These are phyloP conservation scores for Cryptoprocta ferox DNA, from an alignment of 2,797 vertebrate species.

Conservation along the genomic window DNA sequence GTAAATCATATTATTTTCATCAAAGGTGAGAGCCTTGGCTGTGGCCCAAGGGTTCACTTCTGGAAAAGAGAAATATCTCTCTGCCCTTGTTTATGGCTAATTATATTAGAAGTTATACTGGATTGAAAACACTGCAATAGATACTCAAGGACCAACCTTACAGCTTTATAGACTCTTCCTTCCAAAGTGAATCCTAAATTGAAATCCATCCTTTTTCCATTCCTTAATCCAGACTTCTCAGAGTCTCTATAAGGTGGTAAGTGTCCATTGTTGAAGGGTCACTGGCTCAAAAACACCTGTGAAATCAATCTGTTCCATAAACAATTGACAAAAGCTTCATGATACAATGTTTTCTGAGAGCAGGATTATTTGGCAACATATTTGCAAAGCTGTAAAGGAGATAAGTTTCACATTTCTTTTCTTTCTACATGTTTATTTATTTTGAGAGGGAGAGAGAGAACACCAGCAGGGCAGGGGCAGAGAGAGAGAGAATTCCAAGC, in stretches of 20 bases:
- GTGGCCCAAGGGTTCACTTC: constrained; percentile 20
- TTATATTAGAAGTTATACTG: constrained; percentile 38
- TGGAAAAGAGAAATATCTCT: constrained; percentile 55
- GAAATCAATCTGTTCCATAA: constrained; percentile 3
- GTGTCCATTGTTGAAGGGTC: neutral
- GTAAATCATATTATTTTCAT: constrained; percentile 54
- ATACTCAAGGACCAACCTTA: neutral
- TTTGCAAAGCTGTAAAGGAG: neutral
- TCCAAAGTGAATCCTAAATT: constrained; percentile 20
- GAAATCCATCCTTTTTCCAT: neutral
- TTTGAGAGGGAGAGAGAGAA: too few relatives aligned
- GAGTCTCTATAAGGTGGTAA: neutral
- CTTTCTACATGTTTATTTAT: too few relatives aligned
- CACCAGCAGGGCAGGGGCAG: too few relatives aligned
- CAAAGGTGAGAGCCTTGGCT: constrained; percentile 49
- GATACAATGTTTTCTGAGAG: neutral
- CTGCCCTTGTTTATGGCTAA: constrained; percentile 17
- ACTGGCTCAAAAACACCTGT: neutral
- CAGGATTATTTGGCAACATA: neutral
- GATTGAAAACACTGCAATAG: constrained; percentile 45
- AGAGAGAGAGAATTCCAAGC: too few relatives aligned
- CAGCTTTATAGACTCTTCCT: neutral
- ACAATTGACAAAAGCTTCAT: constrained; percentile 10
- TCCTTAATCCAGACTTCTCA: neutral
- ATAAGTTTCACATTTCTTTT: neutral